phyloP scores from a whole-genome alignment of 2,797 vertebrate genomes.

The Chaetophractus vellerosus region DNA sequence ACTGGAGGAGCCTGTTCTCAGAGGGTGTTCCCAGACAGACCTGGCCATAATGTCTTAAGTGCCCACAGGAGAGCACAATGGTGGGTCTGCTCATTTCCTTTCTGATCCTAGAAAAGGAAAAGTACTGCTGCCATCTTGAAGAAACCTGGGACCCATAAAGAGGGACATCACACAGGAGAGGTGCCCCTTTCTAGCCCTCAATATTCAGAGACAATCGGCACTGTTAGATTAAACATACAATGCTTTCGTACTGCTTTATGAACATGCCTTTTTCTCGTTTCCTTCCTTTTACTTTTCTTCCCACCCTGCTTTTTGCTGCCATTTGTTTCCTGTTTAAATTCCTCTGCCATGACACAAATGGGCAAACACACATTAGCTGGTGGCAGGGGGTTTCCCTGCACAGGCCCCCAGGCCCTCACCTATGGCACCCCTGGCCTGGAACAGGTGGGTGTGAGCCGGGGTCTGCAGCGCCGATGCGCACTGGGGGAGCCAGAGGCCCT shows the following conservation, averaged over 20 bases:
- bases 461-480: no score
- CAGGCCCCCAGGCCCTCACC: no score
- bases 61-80: background rate
- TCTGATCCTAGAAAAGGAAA: conserved; percentile 26
- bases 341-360: conserved; percentile 10
- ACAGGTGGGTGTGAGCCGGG: no score
- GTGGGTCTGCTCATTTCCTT: background rate
- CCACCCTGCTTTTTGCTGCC: background rate
- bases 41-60: background rate
- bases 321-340: conserved; percentile 22
- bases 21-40: background rate
- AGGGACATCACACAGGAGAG: background rate
- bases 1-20: background rate
- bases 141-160: background rate
- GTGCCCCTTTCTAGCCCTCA: background rate
- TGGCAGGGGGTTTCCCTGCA: background rate
- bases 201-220: background rate
- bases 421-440: no score
- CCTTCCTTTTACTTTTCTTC: no score
- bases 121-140: background rate
- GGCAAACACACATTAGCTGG: conserved; percentile 11
- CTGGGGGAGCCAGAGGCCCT: no score
- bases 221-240: conserved; percentile 49
- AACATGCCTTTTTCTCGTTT: background rate
- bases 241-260: background rate